Percentiles rank a stretch among this genome's conserved stretches.
Evolutionary conservation across 2,113 vertebrate species (phyloP).

Genomic region (Syngnathus typhle): DNA sequence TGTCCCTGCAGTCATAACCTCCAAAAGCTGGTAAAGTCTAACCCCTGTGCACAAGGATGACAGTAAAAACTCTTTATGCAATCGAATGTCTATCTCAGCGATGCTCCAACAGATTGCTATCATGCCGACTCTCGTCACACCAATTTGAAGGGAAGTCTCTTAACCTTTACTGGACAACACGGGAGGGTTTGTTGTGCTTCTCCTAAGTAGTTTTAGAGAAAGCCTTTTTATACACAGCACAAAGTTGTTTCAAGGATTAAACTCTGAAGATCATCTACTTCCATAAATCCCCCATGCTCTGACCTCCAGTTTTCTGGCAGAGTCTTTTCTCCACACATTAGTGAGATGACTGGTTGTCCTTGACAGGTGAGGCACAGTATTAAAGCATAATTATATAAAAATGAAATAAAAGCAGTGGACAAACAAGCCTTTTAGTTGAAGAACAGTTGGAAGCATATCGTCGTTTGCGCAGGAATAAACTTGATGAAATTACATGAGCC

Average conservation of each 20-base stretch:
- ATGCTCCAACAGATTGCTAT: neutral
- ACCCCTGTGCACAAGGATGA: neutral
- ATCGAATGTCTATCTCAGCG: neutral
- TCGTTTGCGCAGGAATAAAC: neutral
- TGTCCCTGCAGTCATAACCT: neutral
- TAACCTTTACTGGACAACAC: conserved; percentile 12
- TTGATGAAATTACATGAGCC: neutral
- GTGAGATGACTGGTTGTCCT: conserved; percentile 58
- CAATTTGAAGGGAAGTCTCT: neutral
- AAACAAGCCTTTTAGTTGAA: conserved; percentile 16
- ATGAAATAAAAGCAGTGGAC: neutral
- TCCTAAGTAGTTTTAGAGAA: neutral
- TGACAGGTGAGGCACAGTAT: conserved; percentile 36
- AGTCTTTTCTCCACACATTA: conserved; percentile 39
- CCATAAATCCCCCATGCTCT: conserved; percentile 37
- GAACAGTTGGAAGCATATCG: neutral
- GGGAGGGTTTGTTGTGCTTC: conserved; percentile 26
- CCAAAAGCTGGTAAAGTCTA: neutral
- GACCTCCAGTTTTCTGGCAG: conserved; percentile 30
- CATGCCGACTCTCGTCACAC: neutral
- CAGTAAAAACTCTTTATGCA: neutral
- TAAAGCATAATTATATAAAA: conserved; percentile 34
- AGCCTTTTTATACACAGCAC: conserved; percentile 18
- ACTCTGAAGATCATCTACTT: conserved; percentile 25
- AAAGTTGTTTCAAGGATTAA: conserved; percentile 53